A percentile compares a stretch with the other conserved stretches of the same genome.
Conservation (phyloP, 2,888 invertebrate genomes). For the Heteromyza rotundicornis region DNA sequence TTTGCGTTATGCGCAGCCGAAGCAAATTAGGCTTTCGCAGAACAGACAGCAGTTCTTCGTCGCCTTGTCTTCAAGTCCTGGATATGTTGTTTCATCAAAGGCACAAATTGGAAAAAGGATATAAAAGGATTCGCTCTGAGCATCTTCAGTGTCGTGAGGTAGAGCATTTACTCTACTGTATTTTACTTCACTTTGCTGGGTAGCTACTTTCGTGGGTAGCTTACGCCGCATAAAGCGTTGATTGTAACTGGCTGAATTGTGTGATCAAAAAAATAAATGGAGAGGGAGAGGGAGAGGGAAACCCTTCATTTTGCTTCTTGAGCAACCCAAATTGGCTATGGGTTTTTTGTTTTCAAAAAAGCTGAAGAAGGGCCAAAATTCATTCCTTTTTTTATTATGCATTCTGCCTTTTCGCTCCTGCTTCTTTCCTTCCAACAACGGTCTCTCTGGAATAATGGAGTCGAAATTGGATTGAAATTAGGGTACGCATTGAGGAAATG, state of each 20-base stretch:
- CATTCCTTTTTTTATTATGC: neutral
- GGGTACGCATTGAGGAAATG: too few relatives aligned
- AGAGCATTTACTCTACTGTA: too few relatives aligned
- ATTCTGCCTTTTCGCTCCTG: neutral
- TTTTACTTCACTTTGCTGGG: too few relatives aligned
- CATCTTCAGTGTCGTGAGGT: neutral
- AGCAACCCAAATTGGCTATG: conserved; percentile 7
- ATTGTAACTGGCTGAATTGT: neutral
- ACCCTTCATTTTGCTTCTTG: neutral
- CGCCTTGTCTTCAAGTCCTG: neutral
- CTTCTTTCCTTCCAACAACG: neutral
- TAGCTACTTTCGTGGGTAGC: too few relatives aligned
- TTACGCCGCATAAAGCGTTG: neutral
- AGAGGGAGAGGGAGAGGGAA: neutral
- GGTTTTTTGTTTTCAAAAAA: neutral
- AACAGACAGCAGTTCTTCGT: neutral
- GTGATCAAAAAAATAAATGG: neutral
- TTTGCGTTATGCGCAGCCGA: neutral
- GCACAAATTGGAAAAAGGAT: neutral
- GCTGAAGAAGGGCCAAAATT: neutral
- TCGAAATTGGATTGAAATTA: conserved; percentile 4
- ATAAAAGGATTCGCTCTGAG: neutral
- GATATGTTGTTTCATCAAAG: neutral
- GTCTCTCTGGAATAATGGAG: neutral
- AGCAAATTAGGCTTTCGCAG: conserved; percentile 1